Base-by-base conservation (phyloP, 2,888 invertebrate species). In the Nomada flava region DNA sequence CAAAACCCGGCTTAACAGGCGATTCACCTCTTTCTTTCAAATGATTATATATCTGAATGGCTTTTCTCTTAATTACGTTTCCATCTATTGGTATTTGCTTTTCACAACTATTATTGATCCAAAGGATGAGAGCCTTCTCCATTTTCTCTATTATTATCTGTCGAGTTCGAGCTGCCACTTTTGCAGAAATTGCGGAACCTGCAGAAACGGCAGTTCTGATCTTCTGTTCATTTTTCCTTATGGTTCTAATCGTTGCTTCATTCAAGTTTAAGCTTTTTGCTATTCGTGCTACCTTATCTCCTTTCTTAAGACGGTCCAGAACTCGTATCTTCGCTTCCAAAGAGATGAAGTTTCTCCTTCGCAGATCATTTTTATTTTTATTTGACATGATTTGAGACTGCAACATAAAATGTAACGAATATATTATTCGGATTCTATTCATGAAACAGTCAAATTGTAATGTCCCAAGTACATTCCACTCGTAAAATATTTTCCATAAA, bases 251-350 rank as follows among this genome's bases (percentile, higher is more conserved):
- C 57, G 67, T 60, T 72, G 65, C 50, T 72, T 77, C 71, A 71
- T 71, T 76, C 23, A 71, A 76, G 65, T 76, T 76, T 71, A 76
- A 55, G 15, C 36, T 44, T 76, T 62, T 71, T 44, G 47, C 76
- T 69, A 63, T 68, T 60, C 67, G 72, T 47, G 68, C 63, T 76
- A 67, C 73, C 73, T 72, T 77, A 60, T 77, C 60, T 67, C 67
- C 63, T 62, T 72, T 78, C 18, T 53, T 42, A 44, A 72, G 44
- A 55, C 63, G 53, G 55, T 64, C 55, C 44, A 64, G 55, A 44
- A 77, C 72, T 72, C 67, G 53, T 44, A 62, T 55, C 15, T 75
- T 75, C 55, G 55, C 55, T 69, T 69, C 62, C 60, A 75, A 69
- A 63, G 67, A 77, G 72, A 72, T 72, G 62, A 77, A 72, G 36